Evolutionary conservation across 1,140 invertebrate genomes (phyloP).

Genomic region (Leguminivora glycinivorella): DNA sequence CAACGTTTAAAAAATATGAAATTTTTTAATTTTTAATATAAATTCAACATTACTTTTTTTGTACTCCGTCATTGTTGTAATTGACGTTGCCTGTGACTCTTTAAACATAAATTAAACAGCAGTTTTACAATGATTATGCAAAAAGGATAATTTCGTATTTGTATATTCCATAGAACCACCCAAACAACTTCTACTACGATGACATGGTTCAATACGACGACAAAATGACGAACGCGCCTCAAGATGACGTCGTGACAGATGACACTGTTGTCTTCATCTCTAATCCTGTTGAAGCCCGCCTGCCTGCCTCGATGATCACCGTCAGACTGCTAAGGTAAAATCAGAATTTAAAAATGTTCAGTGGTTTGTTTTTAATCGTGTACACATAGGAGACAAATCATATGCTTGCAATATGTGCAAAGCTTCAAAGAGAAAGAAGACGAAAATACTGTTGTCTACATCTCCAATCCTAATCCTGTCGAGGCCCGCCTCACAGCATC

Average conservation of each 20-base stretch:
- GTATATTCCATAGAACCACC: slow-evolving; percentile 37
- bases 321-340: slow-evolving; percentile 48
- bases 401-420: neutral
- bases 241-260: slow-evolving; percentile 19
- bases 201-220: slow-evolving; percentile 33
- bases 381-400: neutral
- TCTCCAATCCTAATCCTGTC: slow-evolving; percentile 57
- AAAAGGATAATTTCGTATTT: no score
- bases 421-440: neutral
- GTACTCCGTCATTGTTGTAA: no score
- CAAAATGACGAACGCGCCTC: slow-evolving; percentile 1
- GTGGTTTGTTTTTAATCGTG: neutral
- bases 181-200: slow-evolving; percentile 48
- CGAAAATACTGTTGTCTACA: slow-evolving; percentile 46
- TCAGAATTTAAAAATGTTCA: neutral
- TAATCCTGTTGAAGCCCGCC: slow-evolving; percentile 57
- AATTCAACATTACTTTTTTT: no score
- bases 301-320: slow-evolving; percentile 56
- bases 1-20: no score
- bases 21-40: no score
- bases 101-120: no score
- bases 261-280: slow-evolving; percentile 47
- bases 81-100: no score
- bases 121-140: no score
- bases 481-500: slow-evolving; percentile 55